Conservation (phyloP, 2,888 invertebrate genomes). For the Diogma glabrata region DNA sequence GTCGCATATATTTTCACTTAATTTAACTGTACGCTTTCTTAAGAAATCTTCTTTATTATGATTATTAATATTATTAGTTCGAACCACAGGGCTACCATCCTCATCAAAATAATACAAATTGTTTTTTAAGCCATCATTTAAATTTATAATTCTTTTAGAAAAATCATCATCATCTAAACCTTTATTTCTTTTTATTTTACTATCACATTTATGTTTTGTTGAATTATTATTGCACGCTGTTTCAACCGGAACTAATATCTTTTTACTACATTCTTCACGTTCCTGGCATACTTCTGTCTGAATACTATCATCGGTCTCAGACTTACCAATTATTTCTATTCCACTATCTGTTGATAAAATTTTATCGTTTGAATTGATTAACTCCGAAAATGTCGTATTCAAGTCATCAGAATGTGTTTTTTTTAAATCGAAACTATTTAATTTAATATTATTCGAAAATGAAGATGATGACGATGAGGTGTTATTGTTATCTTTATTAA, state of each 20-base stretch:
- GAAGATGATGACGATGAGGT: too few relatives aligned
- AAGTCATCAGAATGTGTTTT: constrained; percentile 2
- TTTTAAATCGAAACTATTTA: neutral
- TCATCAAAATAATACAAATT: constrained; percentile 37
- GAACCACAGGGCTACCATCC: constrained; percentile 34
- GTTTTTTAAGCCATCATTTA: constrained; percentile 34
- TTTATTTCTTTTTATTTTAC: constrained; percentile 4
- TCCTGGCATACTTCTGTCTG: neutral
- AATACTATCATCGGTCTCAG: neutral
- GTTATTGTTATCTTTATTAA: neutral
- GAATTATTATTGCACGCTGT: neutral
- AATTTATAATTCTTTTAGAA: constrained; percentile 33
- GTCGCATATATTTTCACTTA: constrained; percentile 20
- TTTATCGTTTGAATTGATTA: constrained; percentile 8
- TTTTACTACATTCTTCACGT: too few relatives aligned
- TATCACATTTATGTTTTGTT: neutral
- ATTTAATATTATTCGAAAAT: constrained; percentile 1
- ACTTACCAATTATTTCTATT: constrained; percentile 26
- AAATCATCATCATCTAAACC: constrained; percentile 13
- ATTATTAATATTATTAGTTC: constrained; percentile 14
- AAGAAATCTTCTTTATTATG: constrained; percentile 23
- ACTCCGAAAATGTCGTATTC: neutral
- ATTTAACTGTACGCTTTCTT: constrained; percentile 24
- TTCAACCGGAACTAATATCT: too few relatives aligned
- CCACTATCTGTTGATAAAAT: constrained; percentile 34